These are phyloP conservation scores for Rhamphomyia laevipes DNA, from an alignment of 2,888 invertebrate genomes.

Conservation along the genomic window DNA sequence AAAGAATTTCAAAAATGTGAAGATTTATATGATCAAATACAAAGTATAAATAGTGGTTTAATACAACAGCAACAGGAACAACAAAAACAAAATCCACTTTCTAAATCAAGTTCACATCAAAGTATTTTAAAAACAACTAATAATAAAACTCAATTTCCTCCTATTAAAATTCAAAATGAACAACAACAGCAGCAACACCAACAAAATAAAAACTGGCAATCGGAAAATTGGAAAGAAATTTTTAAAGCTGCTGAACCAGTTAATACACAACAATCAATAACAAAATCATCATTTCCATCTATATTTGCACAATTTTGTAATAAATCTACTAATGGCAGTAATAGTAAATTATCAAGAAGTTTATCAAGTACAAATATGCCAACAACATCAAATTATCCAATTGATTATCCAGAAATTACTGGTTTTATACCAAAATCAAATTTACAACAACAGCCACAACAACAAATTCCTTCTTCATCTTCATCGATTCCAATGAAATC, in stretches of 20 bases:
- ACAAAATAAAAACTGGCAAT: slow-evolving; percentile 13
- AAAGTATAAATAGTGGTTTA: slow-evolving; percentile 17
- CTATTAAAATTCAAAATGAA: background rate
- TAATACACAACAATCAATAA: background rate
- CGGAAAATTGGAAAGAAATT: slow-evolving; percentile 15
- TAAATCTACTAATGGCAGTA: background rate
- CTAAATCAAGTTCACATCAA: slow-evolving; percentile 34
- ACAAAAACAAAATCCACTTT: slow-evolving; percentile 23
- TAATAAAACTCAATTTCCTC: background rate
- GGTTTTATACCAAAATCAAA: slow-evolving; percentile 10
- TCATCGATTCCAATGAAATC: too few species aligned
- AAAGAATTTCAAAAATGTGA: slow-evolving; percentile 38
- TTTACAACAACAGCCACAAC: slow-evolving; percentile 5
- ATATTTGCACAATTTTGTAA: slow-evolving; percentile 20
- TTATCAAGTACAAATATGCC: slow-evolving; percentile 34
- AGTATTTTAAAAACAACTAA: slow-evolving; percentile 17
- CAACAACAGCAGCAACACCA: background rate
- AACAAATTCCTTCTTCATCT: slow-evolving; percentile 3
- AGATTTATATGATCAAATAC: slow-evolving; percentile 34
- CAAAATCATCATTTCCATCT: slow-evolving; percentile 25
- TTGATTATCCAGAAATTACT: slow-evolving; percentile 14
- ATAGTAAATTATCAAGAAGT: slow-evolving; percentile 28
- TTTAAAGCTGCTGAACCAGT: background rate
- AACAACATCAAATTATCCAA: slow-evolving; percentile 12
- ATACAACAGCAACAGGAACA: slow-evolving; percentile 4